These are phyloP conservation scores for Peromyscus melanophrys DNA, from an alignment of 2,797 vertebrate species.

Conservation along the genomic window DNA sequence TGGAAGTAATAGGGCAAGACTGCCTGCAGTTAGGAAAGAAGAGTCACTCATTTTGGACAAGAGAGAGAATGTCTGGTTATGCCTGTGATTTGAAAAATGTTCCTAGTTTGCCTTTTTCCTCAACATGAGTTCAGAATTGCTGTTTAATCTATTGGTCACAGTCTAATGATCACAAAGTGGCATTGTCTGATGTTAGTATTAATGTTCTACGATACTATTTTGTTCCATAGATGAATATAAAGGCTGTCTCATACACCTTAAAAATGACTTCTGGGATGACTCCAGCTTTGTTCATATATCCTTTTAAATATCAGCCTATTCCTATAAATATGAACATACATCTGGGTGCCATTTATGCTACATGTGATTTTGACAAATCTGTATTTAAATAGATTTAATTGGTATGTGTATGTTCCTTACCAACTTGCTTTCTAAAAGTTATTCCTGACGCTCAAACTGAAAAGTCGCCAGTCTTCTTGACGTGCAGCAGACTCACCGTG, in stretches of 20 bases:
- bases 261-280: background rate
- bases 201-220: conserved; percentile 5
- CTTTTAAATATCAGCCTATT: background rate
- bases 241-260: background rate
- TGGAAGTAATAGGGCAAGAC: background rate
- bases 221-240: background rate
- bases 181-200: background rate
- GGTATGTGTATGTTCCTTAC: background rate
- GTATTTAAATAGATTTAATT: background rate
- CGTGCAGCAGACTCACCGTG: background rate
- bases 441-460: background rate
- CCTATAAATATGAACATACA: background rate
- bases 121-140: background rate
- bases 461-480: background rate
- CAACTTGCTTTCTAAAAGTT: background rate
- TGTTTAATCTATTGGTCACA: background rate
- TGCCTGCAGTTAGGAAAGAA: background rate
- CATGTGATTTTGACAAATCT: background rate
- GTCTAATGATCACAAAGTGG: background rate
- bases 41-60: background rate
- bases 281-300: background rate
- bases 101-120: background rate
- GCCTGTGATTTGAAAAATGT: background rate
- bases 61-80: background rate
- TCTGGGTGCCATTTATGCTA: background rate